Evolutionary conservation across 1,140 invertebrate genomes (phyloP).

Genomic region (Uloborus diversus): DNA sequence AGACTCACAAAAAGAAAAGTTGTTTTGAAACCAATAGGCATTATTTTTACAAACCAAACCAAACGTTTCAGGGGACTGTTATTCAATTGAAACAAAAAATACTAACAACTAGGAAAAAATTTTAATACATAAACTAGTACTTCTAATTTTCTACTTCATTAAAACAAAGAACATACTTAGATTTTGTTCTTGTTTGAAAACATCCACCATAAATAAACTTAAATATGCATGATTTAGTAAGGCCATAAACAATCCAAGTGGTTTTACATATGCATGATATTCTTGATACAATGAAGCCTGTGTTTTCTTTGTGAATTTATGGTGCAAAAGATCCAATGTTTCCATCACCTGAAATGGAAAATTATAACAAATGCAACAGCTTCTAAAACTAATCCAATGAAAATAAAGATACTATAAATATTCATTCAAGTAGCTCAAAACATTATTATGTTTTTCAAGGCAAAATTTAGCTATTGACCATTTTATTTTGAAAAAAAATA

Average conservation of each 20-base stretch:
- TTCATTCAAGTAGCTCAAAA: too few species aligned
- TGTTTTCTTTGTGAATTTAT: conserved; percentile 3
- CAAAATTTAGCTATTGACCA: too few species aligned
- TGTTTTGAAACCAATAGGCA: too few species aligned
- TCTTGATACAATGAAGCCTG: neutral
- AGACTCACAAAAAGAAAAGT: too few species aligned
- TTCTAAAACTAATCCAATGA: neutral
- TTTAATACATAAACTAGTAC: too few species aligned
- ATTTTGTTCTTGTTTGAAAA: neutral
- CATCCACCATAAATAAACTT: conserved; percentile 1
- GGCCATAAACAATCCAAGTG: conserved; percentile 10
- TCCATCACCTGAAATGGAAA: conserved; percentile 7
- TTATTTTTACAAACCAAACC: too few species aligned
- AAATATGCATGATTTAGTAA: conserved; percentile 11
- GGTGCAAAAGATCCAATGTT: neutral
- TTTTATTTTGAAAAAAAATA: too few species aligned
- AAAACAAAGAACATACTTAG: conserved; percentile 17
- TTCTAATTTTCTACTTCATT: too few species aligned
- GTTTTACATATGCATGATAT: conserved; percentile 11
- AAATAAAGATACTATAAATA: neutral
- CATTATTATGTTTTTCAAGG: too few species aligned
- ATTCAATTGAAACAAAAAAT: too few species aligned
- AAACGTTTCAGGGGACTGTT: too few species aligned
- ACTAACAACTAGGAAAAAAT: too few species aligned
- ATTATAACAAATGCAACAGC: neutral